A percentile compares a stretch with the other conserved stretches of the same genome.
phyloP scores from a whole-genome alignment of 2,113 vertebrate genomes.

The Columba janthina region DNA sequence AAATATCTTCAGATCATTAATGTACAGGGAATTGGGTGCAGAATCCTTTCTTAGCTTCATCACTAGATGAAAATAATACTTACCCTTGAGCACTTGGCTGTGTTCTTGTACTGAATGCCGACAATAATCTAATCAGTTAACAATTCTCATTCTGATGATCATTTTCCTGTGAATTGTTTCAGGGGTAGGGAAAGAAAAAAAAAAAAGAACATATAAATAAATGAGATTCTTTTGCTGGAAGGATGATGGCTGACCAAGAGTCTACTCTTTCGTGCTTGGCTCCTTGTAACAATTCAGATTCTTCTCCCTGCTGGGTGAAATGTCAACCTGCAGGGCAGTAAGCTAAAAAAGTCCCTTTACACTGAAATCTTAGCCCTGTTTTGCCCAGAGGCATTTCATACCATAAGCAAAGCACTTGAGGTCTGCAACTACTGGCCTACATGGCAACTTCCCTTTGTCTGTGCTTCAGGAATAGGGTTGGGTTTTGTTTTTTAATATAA shows the following conservation, averaged over 20 bases:
- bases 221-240: not conserved
- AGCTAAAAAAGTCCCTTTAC: slow-evolving; percentile 40
- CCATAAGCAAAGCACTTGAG: slow-evolving; percentile 33
- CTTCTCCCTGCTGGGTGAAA: slow-evolving; percentile 46
- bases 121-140: slow-evolving; percentile 58
- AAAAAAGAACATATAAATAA: slow-evolving; percentile 1
- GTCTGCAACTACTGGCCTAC: slow-evolving; percentile 48
- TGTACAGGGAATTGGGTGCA: slow-evolving; percentile 14
- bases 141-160: slow-evolving; percentile 42
- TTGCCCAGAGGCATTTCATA: slow-evolving; percentile 11
- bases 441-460: slow-evolving; percentile 42
- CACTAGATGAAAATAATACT: slow-evolving; percentile 57
- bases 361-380: slow-evolving; percentile 39
- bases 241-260: not conserved
- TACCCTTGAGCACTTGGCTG: slow-evolving; percentile 28
- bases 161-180: slow-evolving; percentile 48
- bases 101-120: not conserved
- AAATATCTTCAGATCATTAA: slow-evolving; percentile 39
- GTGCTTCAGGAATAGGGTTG: slow-evolving; percentile 19
- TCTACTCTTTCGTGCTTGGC: not conserved
- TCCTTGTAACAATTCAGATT: slow-evolving; percentile 40
- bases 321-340: slow-evolving; percentile 26
- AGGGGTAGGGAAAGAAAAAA: not conserved
- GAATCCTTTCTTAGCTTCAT: slow-evolving; percentile 54
- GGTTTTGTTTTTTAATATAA: slow-evolving; percentile 49